Conservation (phyloP, 1,140 invertebrate species). For the Capitella teleta region DNA sequence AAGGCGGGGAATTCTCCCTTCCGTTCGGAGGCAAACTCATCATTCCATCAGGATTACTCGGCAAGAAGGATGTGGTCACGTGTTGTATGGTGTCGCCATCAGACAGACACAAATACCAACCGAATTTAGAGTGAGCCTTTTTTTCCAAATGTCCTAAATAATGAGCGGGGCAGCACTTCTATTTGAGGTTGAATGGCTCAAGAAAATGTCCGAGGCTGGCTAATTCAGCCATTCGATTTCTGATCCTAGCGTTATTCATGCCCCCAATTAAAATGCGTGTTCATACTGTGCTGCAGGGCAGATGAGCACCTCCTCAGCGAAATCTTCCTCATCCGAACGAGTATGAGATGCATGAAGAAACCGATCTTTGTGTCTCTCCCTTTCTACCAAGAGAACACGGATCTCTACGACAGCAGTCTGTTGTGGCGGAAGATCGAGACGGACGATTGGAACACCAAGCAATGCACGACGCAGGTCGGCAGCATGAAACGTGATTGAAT, state of each 20-base stretch:
- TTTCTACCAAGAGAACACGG: neutral
- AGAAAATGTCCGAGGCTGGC: neutral
- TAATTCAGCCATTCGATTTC: neutral
- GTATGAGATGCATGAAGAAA: neutral
- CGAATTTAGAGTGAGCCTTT: slow-evolving; percentile 3
- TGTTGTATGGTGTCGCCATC: slow-evolving; percentile 8
- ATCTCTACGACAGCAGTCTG: neutral
- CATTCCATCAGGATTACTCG: neutral
- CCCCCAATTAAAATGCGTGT: neutral
- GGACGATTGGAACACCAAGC: neutral
- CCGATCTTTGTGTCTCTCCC: neutral
- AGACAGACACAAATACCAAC: slow-evolving; percentile 11
- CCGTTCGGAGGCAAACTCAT: slow-evolving; percentile 7
- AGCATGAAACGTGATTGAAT: neutral
- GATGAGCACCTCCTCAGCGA: slow-evolving; percentile 3
- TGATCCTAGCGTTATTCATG: neutral
- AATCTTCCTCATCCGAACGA: neutral
- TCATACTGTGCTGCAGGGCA: neutral
- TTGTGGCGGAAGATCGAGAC: neutral
- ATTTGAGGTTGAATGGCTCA: neutral
- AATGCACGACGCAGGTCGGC: neutral
- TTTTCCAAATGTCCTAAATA: too few relatives aligned
- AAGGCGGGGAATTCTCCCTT: neutral
- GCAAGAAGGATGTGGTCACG: slow-evolving; percentile 7
- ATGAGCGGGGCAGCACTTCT: neutral